Evolutionary conservation across 2,113 vertebrate genomes (phyloP), one percentile per base, ranked within the genome.

Genomic region (Antechinus flavipes): DNA sequence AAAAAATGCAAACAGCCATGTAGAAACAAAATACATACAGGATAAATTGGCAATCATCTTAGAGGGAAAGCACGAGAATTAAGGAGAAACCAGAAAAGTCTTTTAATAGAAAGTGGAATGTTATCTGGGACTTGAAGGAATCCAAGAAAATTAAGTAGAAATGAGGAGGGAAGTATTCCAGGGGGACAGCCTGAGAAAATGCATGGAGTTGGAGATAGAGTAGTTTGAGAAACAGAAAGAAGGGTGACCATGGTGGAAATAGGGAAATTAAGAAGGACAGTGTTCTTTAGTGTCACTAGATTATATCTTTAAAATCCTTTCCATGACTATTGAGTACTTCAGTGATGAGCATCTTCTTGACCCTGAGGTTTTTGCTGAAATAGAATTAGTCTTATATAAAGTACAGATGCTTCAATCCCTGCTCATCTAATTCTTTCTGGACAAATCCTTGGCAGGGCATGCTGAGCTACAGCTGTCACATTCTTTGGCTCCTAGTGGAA

Each of bases 401-500:
- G n/a, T 91, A 35, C 54, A 93, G 42, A 47, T 52, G 16, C 27
- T 42, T 76, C 50, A 22, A n/a, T 46, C 47, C 49, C 52, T 12
- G 16, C 5, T 54, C 25, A 12, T 61, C 52, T 58, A 54, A 47
- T 6, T 90, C 30, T 42, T 92, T 95, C 46, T 27, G 47, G 1
- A 76, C 47, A 93, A 61, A 42, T 35, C 25, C 42, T 95, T 47
- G 89, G 49, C 84, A 53, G 16, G n/a, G 35, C 47, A 14, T 90
- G 30, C 55, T 26, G 46, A 94, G 50, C 90, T 35, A 35, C 19
- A 47, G 84, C 16, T 26, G 53, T 25, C 46, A 91, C 52, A 47
- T 90, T 90, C 54, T 91, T 94, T 93, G 90, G 53, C 52, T 94
- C 46, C 55, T 89, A 91, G 93, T 84, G 68, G 68, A 27, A 56